Evolutionary conservation across 53 echinoderm and acorn worm species (phyloP), one percentile per base, ranked within the genome.

Genomic region (Paelopatides confundens): DNA sequence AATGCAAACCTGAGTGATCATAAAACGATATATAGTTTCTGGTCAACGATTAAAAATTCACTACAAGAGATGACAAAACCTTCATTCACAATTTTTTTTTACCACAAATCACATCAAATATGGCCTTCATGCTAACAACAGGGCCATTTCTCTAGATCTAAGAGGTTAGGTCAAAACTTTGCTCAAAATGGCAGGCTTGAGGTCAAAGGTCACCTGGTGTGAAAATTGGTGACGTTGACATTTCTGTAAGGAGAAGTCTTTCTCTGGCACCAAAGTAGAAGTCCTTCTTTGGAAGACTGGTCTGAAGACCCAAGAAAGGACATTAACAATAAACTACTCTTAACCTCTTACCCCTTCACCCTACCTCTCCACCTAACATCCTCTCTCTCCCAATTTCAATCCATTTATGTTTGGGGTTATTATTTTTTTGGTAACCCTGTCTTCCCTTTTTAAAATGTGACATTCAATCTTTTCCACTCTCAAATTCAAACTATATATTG

Each of bases 231-330:
- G 85, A 94, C 92, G 71, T 87, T 31, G 85, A 94, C 92, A 48
- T 94, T 94, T 78, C 92, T 86, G 90, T 94, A 92, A n/a, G 88
- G 93, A 77, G 98, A 92, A 3, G 98, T 97, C 91, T 97, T 97
- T 70, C 98, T 91, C 91, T 97, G 94, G 82, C 98, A 97, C 98
- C 98, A 97, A 88, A 97, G 89, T 77, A 97, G 93, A 66, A 97
- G 94, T 76, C 98, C 98, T 71, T 97, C 98, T 89, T 97, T 97
- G 85, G 98, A 92, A 47, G 98, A 95, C 87, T 93, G 94, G 82
- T 95, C 98, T 97, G 94, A 62, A 83, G 84, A 40, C 84, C 84
- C 84, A 83, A 83, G 84, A 83, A 83, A 64, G 38, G 51, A 79
- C 28, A 23, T 3, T 35, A 35, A 36, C 30, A 35, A 68, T 35